A percentile compares a stretch with the other conserved stretches of the same genome.
Evolutionary conservation across 2,888 invertebrate species (phyloP).

Genomic region (Zelleria hepariella): DNA sequence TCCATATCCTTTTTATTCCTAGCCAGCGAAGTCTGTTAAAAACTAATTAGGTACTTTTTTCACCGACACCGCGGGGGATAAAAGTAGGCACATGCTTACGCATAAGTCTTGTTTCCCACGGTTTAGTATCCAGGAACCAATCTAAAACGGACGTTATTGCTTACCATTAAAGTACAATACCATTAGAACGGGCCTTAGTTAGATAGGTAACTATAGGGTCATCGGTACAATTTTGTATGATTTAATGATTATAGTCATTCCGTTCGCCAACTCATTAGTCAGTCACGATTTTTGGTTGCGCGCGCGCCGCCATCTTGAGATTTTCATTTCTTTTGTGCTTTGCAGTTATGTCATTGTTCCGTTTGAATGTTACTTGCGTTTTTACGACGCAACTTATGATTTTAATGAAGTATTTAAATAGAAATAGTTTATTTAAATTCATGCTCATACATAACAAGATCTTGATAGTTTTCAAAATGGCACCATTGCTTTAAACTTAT

Average conservation of each 20-base stretch:
- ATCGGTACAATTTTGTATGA: slow-evolving; percentile 4
- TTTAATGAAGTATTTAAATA: too few species aligned
- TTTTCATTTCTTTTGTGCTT: not conserved
- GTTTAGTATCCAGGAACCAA: not conserved
- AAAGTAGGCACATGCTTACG: not conserved
- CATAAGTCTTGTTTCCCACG: not conserved
- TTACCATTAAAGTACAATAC: not conserved
- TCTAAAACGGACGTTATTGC: not conserved
- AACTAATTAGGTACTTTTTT: not conserved
- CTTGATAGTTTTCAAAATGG: too few species aligned
- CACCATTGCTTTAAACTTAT: too few species aligned
- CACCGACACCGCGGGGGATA: not conserved
- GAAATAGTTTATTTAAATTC: too few species aligned
- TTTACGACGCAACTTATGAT: too few species aligned
- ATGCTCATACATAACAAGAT: too few species aligned
- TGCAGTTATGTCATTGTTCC: not conserved
- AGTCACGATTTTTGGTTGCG: slow-evolving; percentile 15
- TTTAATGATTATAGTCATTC: slow-evolving; percentile 7
- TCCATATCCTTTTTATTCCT: too few species aligned
- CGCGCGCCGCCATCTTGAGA: too few species aligned
- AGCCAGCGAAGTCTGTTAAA: too few species aligned
- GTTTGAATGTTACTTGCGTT: not conserved
- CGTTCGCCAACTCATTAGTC: slow-evolving; percentile 15
- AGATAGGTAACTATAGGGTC: slow-evolving; percentile 1
- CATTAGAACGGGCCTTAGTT: not conserved